These are phyloP conservation scores for Leptinotarsa defecta DNA, from an alignment of 1,140 invertebrate species.

Conservation along the genomic window DNA sequence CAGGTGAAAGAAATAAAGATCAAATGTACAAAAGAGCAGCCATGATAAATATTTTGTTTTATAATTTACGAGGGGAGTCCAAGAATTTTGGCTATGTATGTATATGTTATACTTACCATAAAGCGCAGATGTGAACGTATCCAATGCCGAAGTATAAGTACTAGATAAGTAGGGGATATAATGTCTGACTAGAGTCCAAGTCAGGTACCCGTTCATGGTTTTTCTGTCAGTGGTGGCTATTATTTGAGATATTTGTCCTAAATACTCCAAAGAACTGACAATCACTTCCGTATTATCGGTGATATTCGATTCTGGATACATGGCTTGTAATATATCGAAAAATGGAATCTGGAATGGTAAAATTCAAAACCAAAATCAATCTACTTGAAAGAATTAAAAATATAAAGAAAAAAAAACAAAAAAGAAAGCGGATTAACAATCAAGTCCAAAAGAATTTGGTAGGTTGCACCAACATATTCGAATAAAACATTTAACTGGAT, in stretches of 20 bases:
- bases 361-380: too few species aligned
- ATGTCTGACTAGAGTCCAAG: constrained; percentile 63
- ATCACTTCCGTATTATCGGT: constrained; percentile 61
- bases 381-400: too few species aligned
- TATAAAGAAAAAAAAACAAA: too few species aligned
- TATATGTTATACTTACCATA: constrained; percentile 54
- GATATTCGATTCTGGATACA: constrained; percentile 62
- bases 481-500: too few species aligned
- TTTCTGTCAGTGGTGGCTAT: constrained; percentile 64
- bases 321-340: constrained; percentile 60
- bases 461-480: too few species aligned
- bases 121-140: constrained; percentile 60
- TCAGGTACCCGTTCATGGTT: constrained; percentile 66
- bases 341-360: constrained; percentile 59
- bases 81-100: neutral
- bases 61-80: too few species aligned
- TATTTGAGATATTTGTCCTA: constrained; percentile 60
- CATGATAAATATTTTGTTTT: too few species aligned
- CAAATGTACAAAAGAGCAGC: too few species aligned
- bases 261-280: constrained; percentile 61
- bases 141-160: constrained; percentile 59
- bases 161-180: constrained; percentile 65
- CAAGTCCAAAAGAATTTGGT: too few species aligned
- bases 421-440: too few species aligned
- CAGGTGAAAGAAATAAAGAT: too few species aligned